Evolutionary conservation across 2,113 vertebrate genomes (phyloP), one percentile per base, ranked within the genome.

Genomic region (Pavo muticus): DNA sequence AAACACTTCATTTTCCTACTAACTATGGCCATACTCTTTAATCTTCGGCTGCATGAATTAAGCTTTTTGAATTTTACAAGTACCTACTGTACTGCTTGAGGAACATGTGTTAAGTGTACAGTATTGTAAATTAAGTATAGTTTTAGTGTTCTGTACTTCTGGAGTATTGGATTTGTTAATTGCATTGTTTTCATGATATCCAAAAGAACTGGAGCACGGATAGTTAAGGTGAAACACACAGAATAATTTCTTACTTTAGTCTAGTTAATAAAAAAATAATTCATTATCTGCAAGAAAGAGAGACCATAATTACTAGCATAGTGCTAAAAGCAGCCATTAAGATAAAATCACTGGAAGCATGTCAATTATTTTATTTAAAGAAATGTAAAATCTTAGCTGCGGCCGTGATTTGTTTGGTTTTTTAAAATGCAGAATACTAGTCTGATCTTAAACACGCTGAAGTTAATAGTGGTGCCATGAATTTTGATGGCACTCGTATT

Each of bases 261-360:
- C 9, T 91, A 8, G 48, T 85, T 85, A 84, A 81, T 54, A 75
- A 61, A 65, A 94, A 78, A 94, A 78, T 81, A 75, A 67, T 11
- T 77, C 30, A 29, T 8, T 57, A 54, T 50, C 42, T 71, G 19
- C 42, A 78, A 75, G 57, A 78, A 85, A 74, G 35, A 79, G 37
- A 78, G 92, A 93, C 81, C 30, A 23, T 68, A 86, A 72, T 85
- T 91, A 63, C 5, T 4, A 1, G 9, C 40, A 10, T 54, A 37
- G 29, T 88, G 60, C 30, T 91, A 59, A 77, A 91, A 85, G 8
- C 44, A 80, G 16, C 42, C 30, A 56, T 25, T 37, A 50, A 92
- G 19, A 48, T 47, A 64, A 92, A 92, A 79, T 64, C 27, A 17
- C 12, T 9, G n/a, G 14, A 70, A 85, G 19, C 32, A 83, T 44